Evolutionary conservation across 1,140 invertebrate genomes (phyloP).

Genomic region (Colletes latitarsis): DNA sequence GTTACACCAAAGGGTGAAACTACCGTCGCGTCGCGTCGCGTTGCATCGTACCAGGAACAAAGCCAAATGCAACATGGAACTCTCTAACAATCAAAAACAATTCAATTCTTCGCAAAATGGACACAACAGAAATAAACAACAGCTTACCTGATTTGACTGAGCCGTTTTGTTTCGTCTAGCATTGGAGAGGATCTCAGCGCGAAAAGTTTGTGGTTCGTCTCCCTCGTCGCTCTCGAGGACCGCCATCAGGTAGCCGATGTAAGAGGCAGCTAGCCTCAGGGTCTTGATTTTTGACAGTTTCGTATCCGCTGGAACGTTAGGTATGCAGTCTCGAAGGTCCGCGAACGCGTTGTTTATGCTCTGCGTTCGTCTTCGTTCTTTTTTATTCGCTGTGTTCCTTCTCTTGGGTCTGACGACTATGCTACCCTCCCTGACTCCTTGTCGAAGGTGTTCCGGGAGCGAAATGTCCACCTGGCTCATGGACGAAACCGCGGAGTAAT

Average conservation of each 20-base stretch:
- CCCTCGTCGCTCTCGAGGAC: conserved; percentile 88
- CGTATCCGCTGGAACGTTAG: conserved; percentile 97
- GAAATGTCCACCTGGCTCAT: conserved; percentile 22
- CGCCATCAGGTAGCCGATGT: conserved; percentile 94
- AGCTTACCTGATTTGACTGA: conserved; percentile 66
- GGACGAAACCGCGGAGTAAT: conserved; percentile 27
- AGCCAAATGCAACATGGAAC: no score
- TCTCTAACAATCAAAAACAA: no score
- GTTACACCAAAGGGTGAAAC: no score
- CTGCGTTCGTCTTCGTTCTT: conserved; percentile 94
- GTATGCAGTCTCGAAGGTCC: conserved; percentile 95
- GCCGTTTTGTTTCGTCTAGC: conserved; percentile 73
- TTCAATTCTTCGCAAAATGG: no score
- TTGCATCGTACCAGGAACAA: no score
- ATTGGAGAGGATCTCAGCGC: conserved; percentile 86
- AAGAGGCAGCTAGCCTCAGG: conserved; percentile 92
- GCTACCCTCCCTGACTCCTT: conserved; percentile 39
- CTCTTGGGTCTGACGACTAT: conserved; percentile 81
- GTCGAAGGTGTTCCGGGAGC: conserved; percentile 59
- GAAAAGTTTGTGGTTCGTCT: conserved; percentile 87
- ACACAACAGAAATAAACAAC: no score
- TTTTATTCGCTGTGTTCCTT: conserved; percentile 94
- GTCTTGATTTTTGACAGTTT: conserved; percentile 98
- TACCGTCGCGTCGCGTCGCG: no score
- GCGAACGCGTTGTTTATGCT: conserved; percentile 98